Percentiles rank a stretch among this genome's conserved stretches.
phyloP scores from a whole-genome alignment of 1,140 invertebrate genomes.

The Oryzaephilus surinamensis region DNA sequence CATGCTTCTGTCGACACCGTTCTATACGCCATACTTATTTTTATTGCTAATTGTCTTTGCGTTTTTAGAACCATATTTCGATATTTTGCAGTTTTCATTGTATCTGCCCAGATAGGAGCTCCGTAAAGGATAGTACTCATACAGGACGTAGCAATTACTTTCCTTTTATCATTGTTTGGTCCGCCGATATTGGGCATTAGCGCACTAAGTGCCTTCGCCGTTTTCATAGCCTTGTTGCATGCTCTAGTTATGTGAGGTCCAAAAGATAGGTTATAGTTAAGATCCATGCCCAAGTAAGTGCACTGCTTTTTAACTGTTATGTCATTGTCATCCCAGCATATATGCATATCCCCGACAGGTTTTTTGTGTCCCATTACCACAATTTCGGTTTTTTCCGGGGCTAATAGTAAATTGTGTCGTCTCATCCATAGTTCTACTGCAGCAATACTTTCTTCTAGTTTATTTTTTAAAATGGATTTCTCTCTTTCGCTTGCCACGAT shows the following conservation, averaged over 20 bases:
- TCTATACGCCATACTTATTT: background rate
- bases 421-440: too few species aligned
- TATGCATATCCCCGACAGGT: background rate
- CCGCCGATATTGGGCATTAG: conserved; percentile 23
- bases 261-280: conserved; percentile 16
- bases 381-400: background rate
- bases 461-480: too few species aligned
- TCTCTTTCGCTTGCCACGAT: too few species aligned
- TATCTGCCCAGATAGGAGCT: conserved; percentile 17
- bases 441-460: too few species aligned
- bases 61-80: background rate
- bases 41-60: background rate
- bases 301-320: background rate
- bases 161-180: conserved; percentile 13
- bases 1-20: background rate
- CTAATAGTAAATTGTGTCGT: conserved; percentile 1
- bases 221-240: conserved; percentile 8
- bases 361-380: background rate
- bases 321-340: background rate
- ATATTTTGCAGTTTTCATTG: conserved; percentile 1
- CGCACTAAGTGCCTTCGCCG: conserved; percentile 9
- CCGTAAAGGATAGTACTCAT: conserved; percentile 22
- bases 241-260: conserved; percentile 13
- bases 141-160: conserved; percentile 13
- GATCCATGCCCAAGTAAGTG: conserved; percentile 17